Conservation (phyloP, 1,140 invertebrate genomes). For the Pachypsylla venusta region DNA sequence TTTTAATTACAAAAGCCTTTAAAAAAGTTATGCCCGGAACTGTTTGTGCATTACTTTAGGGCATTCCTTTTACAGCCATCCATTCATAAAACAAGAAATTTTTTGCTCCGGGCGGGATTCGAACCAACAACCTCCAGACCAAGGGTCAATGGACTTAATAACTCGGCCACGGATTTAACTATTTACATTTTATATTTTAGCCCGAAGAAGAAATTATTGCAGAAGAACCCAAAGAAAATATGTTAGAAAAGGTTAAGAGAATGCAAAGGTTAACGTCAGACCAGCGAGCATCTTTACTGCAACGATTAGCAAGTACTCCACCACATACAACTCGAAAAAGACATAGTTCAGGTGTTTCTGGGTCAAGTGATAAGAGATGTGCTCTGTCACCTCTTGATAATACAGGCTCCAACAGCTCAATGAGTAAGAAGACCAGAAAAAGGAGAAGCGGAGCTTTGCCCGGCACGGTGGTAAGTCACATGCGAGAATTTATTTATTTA, state of each 20-base stretch:
- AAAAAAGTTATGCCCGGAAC: too few relatives aligned
- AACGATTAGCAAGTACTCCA: background rate
- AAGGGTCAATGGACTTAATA: too few relatives aligned
- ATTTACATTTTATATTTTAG: too few relatives aligned
- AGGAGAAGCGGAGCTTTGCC: constrained; percentile 7
- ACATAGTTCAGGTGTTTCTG: background rate
- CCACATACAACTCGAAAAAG: background rate
- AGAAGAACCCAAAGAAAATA: background rate
- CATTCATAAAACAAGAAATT: too few relatives aligned
- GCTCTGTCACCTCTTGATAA: background rate
- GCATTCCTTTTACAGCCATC: too few relatives aligned
- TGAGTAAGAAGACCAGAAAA: background rate
- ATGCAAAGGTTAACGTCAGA: background rate
- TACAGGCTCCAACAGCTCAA: background rate
- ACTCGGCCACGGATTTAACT: too few relatives aligned
- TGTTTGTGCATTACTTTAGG: too few relatives aligned
- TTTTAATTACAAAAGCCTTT: too few relatives aligned
- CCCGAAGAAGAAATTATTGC: background rate
- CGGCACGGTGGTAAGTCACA: constrained; percentile 11
- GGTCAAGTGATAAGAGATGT: background rate
- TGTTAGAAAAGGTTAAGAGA: background rate
- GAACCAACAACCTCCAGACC: too few relatives aligned
- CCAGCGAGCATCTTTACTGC: background rate
- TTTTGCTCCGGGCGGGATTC: too few relatives aligned
- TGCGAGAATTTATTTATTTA: too few relatives aligned